Conservation (phyloP, 2,797 vertebrate species). For the Crypturellus tataupa region DNA sequence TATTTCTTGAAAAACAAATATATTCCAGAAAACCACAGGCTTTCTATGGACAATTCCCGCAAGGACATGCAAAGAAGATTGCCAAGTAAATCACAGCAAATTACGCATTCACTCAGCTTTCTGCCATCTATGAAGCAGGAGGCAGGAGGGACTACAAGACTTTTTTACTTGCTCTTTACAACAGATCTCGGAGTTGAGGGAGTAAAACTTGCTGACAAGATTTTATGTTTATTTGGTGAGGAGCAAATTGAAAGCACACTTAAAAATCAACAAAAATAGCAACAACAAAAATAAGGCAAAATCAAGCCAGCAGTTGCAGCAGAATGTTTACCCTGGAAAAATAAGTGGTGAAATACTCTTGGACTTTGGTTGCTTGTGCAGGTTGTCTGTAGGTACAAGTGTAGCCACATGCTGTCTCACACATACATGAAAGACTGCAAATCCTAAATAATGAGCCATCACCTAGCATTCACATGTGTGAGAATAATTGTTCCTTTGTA, state of each 20-base stretch:
- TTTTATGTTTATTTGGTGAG: slow-evolving; percentile 41
- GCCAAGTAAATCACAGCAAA: not conserved
- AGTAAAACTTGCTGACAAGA: slow-evolving; percentile 32
- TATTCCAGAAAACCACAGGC: not conserved
- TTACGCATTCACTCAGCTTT: not conserved
- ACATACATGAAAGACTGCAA: not conserved
- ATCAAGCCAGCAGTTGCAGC: not conserved
- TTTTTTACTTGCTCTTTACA: slow-evolving; percentile 11
- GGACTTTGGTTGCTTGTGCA: not conserved
- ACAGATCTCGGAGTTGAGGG: not conserved
- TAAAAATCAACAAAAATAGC: not conserved
- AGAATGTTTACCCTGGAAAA: slow-evolving; percentile 31
- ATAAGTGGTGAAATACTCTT: fast-evolving
- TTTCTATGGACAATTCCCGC: not conserved
- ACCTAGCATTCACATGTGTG: not conserved
- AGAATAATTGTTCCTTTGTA: not conserved
- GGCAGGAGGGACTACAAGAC: not conserved
- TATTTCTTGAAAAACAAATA: not conserved
- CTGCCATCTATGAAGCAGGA: not conserved
- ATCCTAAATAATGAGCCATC: not conserved
- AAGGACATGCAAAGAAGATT: fast-evolving
- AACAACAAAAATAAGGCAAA: slow-evolving; percentile 12
- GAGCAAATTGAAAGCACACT: slow-evolving; percentile 54
- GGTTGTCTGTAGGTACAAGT: not conserved
- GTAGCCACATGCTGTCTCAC: not conserved